Conservation (phyloP, 2,888 invertebrate species). For the Acanthoscelides obtectus region DNA sequence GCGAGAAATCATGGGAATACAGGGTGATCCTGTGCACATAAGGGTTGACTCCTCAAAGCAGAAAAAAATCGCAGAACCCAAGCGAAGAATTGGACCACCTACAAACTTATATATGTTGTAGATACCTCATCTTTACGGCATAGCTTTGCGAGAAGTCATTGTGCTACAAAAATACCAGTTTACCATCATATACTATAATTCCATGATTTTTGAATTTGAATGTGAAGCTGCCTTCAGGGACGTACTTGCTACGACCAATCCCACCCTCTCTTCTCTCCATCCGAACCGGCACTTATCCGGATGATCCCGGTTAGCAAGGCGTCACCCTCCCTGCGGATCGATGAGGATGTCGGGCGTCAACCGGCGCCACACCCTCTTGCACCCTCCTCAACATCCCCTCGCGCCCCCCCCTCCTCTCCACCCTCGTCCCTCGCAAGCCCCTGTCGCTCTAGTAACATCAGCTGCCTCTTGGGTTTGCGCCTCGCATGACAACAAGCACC, state of each 20-base stretch:
- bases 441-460: not conserved
- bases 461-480: not conserved
- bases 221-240: no score
- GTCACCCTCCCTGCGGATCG: constrained; percentile 21
- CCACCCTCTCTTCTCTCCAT: not conserved
- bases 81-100: no score
- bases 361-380: not conserved
- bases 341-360: constrained; percentile 14
- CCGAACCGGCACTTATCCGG: not conserved
- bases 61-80: no score
- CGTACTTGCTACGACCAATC: not conserved
- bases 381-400: not conserved
- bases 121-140: no score
- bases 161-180: no score
- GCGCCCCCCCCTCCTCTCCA: not conserved
- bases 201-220: no score
- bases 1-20: no score
- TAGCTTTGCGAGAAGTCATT: no score
- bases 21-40: no score
- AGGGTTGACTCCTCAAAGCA: no score
- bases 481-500: not conserved
- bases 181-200: no score
- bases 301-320: not conserved
- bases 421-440: not conserved
- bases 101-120: no score